Evolutionary conservation across 2,113 vertebrate species (phyloP), one percentile per base, ranked within the genome.

Genomic region (Macquaria australasica): DNA sequence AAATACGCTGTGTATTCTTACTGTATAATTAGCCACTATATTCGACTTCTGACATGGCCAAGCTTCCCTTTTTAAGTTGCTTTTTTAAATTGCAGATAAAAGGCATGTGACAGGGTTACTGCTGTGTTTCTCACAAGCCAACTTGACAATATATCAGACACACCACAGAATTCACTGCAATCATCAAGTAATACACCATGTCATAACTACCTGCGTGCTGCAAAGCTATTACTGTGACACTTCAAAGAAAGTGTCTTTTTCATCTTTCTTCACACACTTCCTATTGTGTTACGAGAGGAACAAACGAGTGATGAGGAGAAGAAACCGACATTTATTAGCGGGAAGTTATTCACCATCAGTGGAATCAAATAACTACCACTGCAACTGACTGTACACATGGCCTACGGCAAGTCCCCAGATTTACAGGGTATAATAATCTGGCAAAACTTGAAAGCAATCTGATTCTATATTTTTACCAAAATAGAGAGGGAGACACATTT

Each of bases 181-280:
- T 51, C 68, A 64, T 76, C 21, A 62, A 79, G 67, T 31, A 82
- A 68, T 34, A 73, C 75, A 72, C 28, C 21, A 23, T 77, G 51
- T 71, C 72, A 83, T 43, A 45, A 81, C 37, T 66, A 70, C 41
- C 78, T 67, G 67, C 25, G 3, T 15, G 21, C 34, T 64, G 55
- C 18, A 67, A 37, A 58, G 53, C 43, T 18, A 34, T 81, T 76
- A 73, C 23, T 34, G 20, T 16, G 23, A 28, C 71, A 73, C 84
- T 77, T 86, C 60, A 79, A 82, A 58, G 43, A 70, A 21, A 21
- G 71, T 18, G 6, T 58, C 21, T 15, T 53, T 66, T 62, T 16
- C 58, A 23, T 71, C 51, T 73, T 20, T 16, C 34, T 53, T 66
- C 51, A 60, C 59, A 59, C 21, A 43, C 37, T 63, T 58, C 31